A percentile compares a stretch with the other conserved stretches of the same genome.
Conservation (phyloP, 2,113 vertebrate genomes). For the Montifringilla adamsi region DNA sequence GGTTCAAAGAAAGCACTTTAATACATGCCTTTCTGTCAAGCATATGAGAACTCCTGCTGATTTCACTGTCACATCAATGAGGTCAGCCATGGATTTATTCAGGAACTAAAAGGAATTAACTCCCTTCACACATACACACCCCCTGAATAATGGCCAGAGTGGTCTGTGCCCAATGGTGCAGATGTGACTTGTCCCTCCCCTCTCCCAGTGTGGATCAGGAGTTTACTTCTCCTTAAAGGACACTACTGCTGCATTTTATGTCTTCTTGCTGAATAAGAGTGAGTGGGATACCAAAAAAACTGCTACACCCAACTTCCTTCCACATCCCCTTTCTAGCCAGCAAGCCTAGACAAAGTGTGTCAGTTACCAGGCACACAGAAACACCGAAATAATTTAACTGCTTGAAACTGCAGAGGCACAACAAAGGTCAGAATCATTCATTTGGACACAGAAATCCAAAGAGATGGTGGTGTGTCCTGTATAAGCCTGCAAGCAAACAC, state of each 20-base stretch:
- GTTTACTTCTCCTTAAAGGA: background rate
- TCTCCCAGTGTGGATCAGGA: background rate
- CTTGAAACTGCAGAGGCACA: background rate
- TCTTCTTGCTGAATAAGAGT: background rate
- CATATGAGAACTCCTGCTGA: conserved; percentile 18
- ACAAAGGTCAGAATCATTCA: background rate
- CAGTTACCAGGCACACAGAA: background rate
- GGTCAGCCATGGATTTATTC: conserved; percentile 27
- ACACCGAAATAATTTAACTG: conserved; percentile 22
- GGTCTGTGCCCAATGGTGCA: background rate
- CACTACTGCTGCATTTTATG: background rate
- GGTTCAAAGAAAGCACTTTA: conserved; percentile 22
- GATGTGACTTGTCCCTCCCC: background rate
- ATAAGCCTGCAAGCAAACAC: background rate
- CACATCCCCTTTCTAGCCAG: background rate
- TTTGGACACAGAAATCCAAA: background rate
- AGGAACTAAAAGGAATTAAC: conserved; percentile 50
- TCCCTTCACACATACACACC: background rate
- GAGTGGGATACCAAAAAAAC: background rate
- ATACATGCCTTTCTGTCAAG: background rate
- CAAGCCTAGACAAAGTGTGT: background rate
- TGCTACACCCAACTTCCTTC: background rate
- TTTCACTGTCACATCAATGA: conserved; percentile 39
- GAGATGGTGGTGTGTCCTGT: background rate
- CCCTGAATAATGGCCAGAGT: background rate